These are phyloP conservation scores for Oikopleura dioica DNA, from an alignment of 23 tunicate species.

Conservation along the genomic window DNA sequence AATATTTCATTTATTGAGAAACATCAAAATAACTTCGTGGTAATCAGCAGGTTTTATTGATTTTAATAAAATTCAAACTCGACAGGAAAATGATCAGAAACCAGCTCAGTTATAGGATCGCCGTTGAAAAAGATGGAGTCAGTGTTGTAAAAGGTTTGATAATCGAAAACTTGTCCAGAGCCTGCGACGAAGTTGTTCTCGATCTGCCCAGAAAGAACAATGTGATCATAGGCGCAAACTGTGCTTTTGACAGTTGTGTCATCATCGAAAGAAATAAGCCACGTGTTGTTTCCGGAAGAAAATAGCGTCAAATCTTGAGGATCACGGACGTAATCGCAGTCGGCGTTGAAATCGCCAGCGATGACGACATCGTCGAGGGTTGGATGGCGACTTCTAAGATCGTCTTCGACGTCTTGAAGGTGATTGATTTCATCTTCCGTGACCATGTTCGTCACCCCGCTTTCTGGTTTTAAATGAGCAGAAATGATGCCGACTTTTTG, in stretches of 20 bases:
- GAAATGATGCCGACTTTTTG: not conserved
- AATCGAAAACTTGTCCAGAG: not conserved
- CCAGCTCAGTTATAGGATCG: not conserved
- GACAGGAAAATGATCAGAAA: constrained; percentile 10
- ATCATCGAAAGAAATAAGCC: not conserved
- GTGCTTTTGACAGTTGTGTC: not conserved
- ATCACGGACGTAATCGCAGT: constrained; percentile 27
- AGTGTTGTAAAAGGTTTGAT: not conserved
- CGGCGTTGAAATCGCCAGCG: constrained; percentile 69
- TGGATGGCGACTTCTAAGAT: not conserved
- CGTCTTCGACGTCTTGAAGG: not conserved
- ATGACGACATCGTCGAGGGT: constrained; percentile 23
- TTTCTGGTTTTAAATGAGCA: not conserved
- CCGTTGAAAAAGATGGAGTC: not conserved
- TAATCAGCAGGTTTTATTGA: too few relatives aligned
- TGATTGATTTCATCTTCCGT: constrained; percentile 5
- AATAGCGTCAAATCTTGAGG: not conserved
- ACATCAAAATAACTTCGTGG: too few relatives aligned
- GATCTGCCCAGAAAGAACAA: not conserved
- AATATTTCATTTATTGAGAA: too few relatives aligned
- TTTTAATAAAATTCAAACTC: not conserved
- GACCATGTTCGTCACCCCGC: not conserved
- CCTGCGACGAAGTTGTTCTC: not conserved
- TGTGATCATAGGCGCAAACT: not conserved
- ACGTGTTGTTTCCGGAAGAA: not conserved